Conservation (phyloP, 2,797 vertebrate genomes). For the Columba guinea region DNA sequence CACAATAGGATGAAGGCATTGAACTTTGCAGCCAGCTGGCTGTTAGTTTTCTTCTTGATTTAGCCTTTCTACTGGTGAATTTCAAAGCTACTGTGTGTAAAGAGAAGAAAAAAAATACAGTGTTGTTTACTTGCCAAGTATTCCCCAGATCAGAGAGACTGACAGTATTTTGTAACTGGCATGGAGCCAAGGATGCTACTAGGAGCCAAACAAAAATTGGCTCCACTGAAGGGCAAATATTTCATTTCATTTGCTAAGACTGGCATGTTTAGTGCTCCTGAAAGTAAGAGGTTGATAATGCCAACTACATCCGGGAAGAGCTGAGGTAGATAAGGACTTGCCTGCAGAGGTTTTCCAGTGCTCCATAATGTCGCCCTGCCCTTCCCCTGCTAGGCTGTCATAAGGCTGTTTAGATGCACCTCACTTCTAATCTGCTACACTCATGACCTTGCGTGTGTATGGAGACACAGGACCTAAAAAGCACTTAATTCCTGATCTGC, state of each 20-base stretch:
- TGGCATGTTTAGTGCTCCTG: not conserved
- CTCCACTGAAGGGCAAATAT: not conserved
- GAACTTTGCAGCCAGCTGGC: not conserved
- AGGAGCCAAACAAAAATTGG: not conserved
- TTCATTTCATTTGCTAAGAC: not conserved
- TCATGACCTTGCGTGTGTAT: not conserved
- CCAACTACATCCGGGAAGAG: too few species aligned
- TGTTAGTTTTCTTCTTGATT: conserved; percentile 22
- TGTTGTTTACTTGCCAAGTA: not conserved
- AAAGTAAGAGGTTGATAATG: not conserved
- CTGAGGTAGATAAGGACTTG: not conserved
- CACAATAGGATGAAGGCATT: not conserved
- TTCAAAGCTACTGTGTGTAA: conserved; percentile 16
- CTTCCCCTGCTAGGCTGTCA: not conserved
- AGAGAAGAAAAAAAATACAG: not conserved
- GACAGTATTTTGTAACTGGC: not conserved
- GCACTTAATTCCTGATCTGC: not conserved
- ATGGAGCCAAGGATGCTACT: conserved; percentile 17
- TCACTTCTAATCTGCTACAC: not conserved
- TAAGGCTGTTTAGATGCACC: not conserved
- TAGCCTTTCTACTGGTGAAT: not conserved
- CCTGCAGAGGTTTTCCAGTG: not conserved
- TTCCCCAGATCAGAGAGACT: conserved; percentile 1
- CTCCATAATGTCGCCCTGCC: not conserved
- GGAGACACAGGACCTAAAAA: not conserved